phyloP scores from a whole-genome alignment of 1,140 invertebrate species.

The Amyelois transitella region DNA sequence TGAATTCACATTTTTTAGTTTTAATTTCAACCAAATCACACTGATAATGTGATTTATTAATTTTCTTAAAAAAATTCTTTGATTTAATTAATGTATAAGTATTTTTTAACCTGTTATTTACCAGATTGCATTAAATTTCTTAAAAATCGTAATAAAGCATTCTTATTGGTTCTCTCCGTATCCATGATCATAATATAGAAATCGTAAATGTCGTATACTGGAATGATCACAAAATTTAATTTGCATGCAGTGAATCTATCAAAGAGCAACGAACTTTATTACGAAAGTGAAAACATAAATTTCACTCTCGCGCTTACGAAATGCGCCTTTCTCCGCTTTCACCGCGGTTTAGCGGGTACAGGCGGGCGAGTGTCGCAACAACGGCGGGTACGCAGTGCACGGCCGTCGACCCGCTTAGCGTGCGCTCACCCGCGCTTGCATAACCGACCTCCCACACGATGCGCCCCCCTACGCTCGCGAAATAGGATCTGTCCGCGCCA shows the following conservation, averaged over 20 bases:
- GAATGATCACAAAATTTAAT: neutral
- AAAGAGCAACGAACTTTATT: slow-evolving; percentile 51
- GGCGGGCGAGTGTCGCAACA: slow-evolving; percentile 48
- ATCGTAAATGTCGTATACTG: too few relatives aligned
- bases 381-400: slow-evolving; percentile 35
- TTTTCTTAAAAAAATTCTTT: too few relatives aligned
- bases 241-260: neutral
- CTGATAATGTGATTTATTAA: too few relatives aligned
- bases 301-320: slow-evolving; percentile 73
- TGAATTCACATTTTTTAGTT: too few relatives aligned
- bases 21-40: too few relatives aligned
- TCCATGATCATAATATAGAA: too few relatives aligned
- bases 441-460: slow-evolving; percentile 63
- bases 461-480: slow-evolving; percentile 30
- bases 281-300: slow-evolving; percentile 72
- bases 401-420: slow-evolving; percentile 69
- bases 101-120: too few relatives aligned
- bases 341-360: slow-evolving; percentile 34
- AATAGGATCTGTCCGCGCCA: slow-evolving; percentile 46
- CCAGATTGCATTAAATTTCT: too few relatives aligned
- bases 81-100: too few relatives aligned
- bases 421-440: slow-evolving; percentile 72
- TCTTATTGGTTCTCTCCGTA: too few relatives aligned
- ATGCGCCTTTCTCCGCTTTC: slow-evolving; percentile 72
- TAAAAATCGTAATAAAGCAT: too few relatives aligned